Base-by-base conservation (phyloP, 2,797 vertebrate species). In the Choloepus didactylus region DNA sequence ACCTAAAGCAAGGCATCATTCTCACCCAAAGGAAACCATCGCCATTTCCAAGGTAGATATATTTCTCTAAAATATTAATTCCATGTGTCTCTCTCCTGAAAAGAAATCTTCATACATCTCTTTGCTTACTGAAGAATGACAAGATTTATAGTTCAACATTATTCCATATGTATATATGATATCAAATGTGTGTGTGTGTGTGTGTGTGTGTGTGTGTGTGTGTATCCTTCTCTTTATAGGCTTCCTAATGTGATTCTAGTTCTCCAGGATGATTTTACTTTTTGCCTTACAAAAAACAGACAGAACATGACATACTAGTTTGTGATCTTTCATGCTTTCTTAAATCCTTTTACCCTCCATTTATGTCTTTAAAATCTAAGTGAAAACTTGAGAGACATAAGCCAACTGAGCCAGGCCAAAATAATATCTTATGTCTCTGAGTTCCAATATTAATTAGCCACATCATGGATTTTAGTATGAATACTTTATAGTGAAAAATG, bases 51-150 rank as follows among this genome's bases (percentile, higher is more conserved):
- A 67, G 31, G 7, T 51, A 89, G 41, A 25, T 38, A 38, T 14
- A 86, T 35, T 87, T 87, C 10, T 59, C 27, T 85, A 7, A 9
- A 29, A 18, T 38, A 14, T 69, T 21, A 80, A 41, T 35, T 69
- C 10, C 38, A 27, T 70, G 25, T 21, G 16, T 21, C 15, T 11
- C 5, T 83, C 41, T 59, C 27, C 60, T 29, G 21, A 56, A 23
- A 49, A 84, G 12, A 49, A 76, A 49, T 10, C 46, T 91, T 69
- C 27, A 9, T 82, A n/a, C 3, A 12, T 85, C 25, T 49, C 27
- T 27, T 79, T 85, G 46, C 41, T 97, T 86, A 66, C 12, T 73
- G 38, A 14, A 77, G 54, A 90, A 77, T 54, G 27, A n/a, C 27
- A 59, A 49, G 29, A 73, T 91, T 60, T 64, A 84, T 77, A 38